Conservation (phyloP, 2,888 invertebrate genomes). For the Pandemis cinnamomeana region DNA sequence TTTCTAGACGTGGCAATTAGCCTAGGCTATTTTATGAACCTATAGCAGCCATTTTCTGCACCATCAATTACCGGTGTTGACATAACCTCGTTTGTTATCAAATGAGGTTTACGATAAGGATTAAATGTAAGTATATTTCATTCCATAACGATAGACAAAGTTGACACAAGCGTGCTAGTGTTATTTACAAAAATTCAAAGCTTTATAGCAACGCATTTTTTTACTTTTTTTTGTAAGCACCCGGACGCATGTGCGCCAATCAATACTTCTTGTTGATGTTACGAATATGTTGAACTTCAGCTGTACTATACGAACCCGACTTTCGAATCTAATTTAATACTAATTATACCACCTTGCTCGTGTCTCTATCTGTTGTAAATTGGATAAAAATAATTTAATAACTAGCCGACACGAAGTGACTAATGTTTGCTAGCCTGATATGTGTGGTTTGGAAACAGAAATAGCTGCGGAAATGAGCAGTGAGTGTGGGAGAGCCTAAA, state of each 20-base stretch:
- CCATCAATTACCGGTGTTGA: constrained; percentile 31
- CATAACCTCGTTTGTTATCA: constrained; percentile 32
- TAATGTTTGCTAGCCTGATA: neutral
- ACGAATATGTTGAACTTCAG: too few species aligned
- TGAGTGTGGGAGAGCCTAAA: neutral
- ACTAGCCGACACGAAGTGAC: neutral
- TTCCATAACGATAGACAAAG: neutral
- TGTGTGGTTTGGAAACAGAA: constrained; percentile 5
- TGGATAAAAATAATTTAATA: too few species aligned
- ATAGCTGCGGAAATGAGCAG: constrained; percentile 1
- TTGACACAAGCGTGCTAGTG: neutral
- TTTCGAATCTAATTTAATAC: too few species aligned
- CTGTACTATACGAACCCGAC: too few species aligned
- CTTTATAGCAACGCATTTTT: too few species aligned
- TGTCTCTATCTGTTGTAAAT: too few species aligned
- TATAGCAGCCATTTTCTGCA: constrained; percentile 21
- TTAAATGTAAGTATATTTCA: constrained; percentile 7
- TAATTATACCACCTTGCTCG: too few species aligned
- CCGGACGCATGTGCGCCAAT: too few species aligned
- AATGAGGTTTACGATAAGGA: constrained; percentile 17
- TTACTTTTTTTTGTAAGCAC: too few species aligned
- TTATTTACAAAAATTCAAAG: neutral
- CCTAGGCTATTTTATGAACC: constrained; percentile 19
- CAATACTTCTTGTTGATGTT: too few species aligned
- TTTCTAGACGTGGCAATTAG: constrained; percentile 19